Evolutionary conservation across 2,797 vertebrate species (phyloP).

Genomic region (Paramormyrops hopkinsi): DNA sequence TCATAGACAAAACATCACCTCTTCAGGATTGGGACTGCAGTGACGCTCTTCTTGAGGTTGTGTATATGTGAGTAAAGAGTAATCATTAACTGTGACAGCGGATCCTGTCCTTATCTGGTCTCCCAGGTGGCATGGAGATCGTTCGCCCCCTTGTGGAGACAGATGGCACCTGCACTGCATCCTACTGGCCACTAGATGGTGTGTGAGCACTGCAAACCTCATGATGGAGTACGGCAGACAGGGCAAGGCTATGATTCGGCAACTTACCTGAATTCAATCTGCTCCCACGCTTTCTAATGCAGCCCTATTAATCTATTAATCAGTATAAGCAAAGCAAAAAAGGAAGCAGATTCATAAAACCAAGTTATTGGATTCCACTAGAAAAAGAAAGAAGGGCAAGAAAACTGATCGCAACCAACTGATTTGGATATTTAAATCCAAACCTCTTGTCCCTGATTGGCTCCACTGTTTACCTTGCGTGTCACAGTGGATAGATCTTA

Average conservation of each 20-base stretch:
- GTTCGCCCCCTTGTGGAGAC: neutral
- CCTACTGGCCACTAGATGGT: slow-evolving; percentile 2
- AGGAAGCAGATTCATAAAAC: neutral
- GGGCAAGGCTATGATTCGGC: neutral
- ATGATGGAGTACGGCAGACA: neutral
- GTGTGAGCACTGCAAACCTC: neutral
- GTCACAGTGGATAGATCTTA: neutral
- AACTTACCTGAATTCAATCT: neutral
- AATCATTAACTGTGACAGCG: neutral
- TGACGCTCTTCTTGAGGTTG: neutral
- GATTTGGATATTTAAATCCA: neutral
- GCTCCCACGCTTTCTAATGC: neutral
- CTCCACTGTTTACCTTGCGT: neutral
- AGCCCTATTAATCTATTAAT: neutral
- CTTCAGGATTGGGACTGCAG: neutral
- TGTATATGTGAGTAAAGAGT: neutral
- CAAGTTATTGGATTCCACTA: neutral
- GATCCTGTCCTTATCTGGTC: neutral
- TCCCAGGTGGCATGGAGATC: neutral
- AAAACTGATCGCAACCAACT: neutral
- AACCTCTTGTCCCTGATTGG: neutral
- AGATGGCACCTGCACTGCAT: neutral
- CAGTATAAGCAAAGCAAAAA: neutral
- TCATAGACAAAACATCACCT: neutral
- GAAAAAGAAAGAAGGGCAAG: neutral